phyloP scores from a whole-genome alignment of 2,797 vertebrate species.

The Sphenodon punctatus region DNA sequence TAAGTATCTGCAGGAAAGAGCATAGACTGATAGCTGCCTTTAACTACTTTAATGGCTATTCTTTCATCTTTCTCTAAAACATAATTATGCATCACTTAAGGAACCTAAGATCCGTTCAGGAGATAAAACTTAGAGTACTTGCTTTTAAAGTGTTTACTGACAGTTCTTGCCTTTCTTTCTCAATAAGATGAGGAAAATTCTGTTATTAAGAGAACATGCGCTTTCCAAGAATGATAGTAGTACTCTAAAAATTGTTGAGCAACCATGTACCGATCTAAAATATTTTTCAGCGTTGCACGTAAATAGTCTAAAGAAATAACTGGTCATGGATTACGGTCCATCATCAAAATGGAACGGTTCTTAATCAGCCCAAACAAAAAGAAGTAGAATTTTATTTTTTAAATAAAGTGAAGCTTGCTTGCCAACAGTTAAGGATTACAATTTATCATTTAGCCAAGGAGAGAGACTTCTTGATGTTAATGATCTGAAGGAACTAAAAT shows the following conservation, averaged over 20 bases:
- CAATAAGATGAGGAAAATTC: neutral
- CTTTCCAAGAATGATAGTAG: conserved; percentile 3
- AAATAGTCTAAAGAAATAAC: neutral
- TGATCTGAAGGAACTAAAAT: neutral
- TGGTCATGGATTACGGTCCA: neutral
- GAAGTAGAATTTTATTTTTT: neutral
- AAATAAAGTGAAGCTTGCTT: neutral
- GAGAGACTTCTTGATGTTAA: neutral
- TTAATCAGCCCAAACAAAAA: neutral
- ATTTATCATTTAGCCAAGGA: neutral
- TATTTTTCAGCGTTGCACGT: neutral
- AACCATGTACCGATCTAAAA: neutral
- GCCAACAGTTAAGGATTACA: no score
- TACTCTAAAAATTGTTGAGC: neutral
- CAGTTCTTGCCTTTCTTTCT: neutral
- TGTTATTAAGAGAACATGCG: conserved; percentile 9
- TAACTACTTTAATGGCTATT: neutral
- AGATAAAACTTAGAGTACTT: neutral
- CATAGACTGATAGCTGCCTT: neutral
- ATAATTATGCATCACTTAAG: neutral
- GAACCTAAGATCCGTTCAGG: neutral
- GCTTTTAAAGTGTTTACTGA: neutral
- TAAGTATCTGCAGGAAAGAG: conserved; percentile 11
- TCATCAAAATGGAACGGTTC: neutral
- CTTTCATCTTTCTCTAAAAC: conserved; percentile 2